phyloP scores from a whole-genome alignment of 2,113 vertebrate genomes.

The Semicossyphus pulcher region DNA sequence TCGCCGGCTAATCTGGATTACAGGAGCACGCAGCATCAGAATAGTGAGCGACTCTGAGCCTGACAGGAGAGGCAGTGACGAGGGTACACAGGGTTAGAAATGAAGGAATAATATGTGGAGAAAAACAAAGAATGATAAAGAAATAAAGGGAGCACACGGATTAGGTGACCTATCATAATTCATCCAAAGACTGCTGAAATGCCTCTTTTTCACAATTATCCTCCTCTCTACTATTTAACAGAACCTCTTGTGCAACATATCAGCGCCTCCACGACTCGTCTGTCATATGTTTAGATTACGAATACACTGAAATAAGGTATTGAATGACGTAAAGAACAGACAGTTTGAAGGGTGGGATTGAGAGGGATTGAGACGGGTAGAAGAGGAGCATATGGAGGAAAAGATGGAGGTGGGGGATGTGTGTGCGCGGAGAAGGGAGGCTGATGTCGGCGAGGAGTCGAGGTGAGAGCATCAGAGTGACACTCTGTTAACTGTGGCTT shows the following conservation, averaged over 20 bases:
- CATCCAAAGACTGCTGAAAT: conserved; percentile 57
- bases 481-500: conserved; percentile 79
- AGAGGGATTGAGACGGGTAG: conserved; percentile 27
- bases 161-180: conserved; percentile 67
- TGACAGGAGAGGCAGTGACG: conserved; percentile 44
- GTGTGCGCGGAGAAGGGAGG: conserved; percentile 8
- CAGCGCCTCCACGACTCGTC: conserved; percentile 6
- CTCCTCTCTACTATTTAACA: conserved; percentile 23
- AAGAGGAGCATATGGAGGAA: conserved; percentile 45
- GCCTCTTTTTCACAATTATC: conserved; percentile 5
- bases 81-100: conserved; percentile 9
- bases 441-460: conserved; percentile 35
- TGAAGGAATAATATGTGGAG: conserved; percentile 10
- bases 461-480: conserved; percentile 60
- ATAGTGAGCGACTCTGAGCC: conserved; percentile 67
- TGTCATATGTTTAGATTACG: conserved; percentile 55
- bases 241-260: too few relatives aligned
- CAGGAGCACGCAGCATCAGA: conserved; percentile 77
- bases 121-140: conserved; percentile 18
- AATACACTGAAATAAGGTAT: conserved; percentile 2
- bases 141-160: conserved; percentile 38
- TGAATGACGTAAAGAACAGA: conserved; percentile 24
- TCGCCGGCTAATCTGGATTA: conserved; percentile 86
- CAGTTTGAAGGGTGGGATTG: conserved; percentile 42
- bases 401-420: conserved; percentile 35